A percentile compares a stretch with the other conserved stretches of the same genome.
Conservation (phyloP, 1,140 invertebrate species). For the Archegozetes longisetosus region DNA sequence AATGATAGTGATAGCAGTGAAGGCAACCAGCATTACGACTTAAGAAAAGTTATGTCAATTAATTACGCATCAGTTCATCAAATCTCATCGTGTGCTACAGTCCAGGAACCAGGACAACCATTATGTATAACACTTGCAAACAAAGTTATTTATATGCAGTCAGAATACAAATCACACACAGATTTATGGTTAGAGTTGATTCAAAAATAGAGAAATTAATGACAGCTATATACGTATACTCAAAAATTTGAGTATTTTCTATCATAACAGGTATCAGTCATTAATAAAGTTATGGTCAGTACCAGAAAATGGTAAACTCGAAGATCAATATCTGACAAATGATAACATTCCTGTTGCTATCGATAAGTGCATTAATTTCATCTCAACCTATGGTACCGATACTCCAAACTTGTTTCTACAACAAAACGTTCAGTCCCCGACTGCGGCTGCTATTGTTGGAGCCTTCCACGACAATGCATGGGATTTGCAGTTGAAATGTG, state of each 20-base stretch:
- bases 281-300: slow-evolving; percentile 7
- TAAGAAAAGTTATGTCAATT: slow-evolving; percentile 3
- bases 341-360: slow-evolving; percentile 17
- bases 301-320: not conserved
- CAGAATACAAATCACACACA: not conserved
- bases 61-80: not conserved
- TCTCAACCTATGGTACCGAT: slow-evolving; percentile 14
- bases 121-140: not conserved
- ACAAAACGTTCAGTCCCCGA: not conserved
- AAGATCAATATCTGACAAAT: slow-evolving; percentile 18
- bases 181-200: no score
- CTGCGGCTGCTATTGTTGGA: not conserved
- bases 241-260: no score
- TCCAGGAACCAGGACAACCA: not conserved
- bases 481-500: slow-evolving; percentile 9
- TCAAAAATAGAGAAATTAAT: no score
- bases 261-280: not conserved
- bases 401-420: not conserved
- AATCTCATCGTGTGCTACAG: not conserved
- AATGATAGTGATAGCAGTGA: not conserved
- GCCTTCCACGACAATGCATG: slow-evolving; percentile 8
- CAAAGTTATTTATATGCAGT: not conserved
- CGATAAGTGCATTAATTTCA: slow-evolving; percentile 19
- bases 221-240: no score
- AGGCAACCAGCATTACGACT: not conserved